Evolutionary conservation across 1,140 invertebrate genomes (phyloP), one percentile per base, ranked within the genome.

Genomic region (Eurosta solidaginis): DNA sequence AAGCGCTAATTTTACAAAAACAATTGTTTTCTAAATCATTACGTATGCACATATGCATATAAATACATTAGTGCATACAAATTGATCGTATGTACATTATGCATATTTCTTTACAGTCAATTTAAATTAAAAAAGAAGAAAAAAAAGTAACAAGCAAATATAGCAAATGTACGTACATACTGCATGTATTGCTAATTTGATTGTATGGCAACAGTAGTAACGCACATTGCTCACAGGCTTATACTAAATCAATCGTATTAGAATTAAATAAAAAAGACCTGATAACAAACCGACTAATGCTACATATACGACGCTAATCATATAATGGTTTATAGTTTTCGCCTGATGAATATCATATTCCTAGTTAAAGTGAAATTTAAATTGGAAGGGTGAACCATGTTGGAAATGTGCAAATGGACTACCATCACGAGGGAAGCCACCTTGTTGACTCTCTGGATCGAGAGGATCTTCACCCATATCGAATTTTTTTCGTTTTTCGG

Each of bases 381-480:
- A 99, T 83, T 97, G 95, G 91, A 97, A 98, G 84, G 94, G 94
- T 82, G 92, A 91, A 79, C 92, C 93, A 80, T 94, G 94, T 81
- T 95, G 94, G 91, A 97, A 97, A 88, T 94, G 93, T 82, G 96
- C 94, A 87, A 96, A 97, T 79, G 95, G 94, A 89, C 94, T 94
- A 82, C 94, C 95, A 49, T 93, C 93, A 1, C 83, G 84, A n/a
- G n/a, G n/a, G 76, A 86, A 87, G 22, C 89, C 88, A 76, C 92
- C 90, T 76, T 91, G 91, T 59, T 91, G 90, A 49, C 90, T 91
- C 89, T 99, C 97, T 0, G 98, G 98, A 90, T 99, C 98, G 52
- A 99, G 89, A 0, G 98, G 98, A 92, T 99, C 98, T 83, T 96
- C 93, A 74, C 98, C 98, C 81, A 92, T 90, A 89, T 99, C 98